These are phyloP conservation scores for Pelagia noctiluca DNA, from an alignment of 30 jellyfish, hydroid and myxozoan species.

Conservation along the genomic window DNA sequence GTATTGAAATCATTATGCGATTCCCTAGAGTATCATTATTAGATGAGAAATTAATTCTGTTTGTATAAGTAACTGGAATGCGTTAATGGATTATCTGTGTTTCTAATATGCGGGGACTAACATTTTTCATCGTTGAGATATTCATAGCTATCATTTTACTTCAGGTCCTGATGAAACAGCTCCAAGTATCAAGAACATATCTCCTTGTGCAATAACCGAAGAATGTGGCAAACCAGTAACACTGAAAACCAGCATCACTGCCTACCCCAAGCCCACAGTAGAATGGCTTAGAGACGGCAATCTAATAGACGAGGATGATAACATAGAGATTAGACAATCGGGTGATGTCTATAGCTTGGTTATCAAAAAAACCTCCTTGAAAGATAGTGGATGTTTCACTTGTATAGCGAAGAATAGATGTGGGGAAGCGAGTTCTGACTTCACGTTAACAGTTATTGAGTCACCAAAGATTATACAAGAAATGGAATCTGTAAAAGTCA, in stretches of 20 bases:
- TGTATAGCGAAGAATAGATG: conserved; percentile 67
- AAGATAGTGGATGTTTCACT: conserved; percentile 75
- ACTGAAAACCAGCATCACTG: conserved; percentile 61
- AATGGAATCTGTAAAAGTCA: conserved; percentile 63
- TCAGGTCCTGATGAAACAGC: conserved; percentile 77
- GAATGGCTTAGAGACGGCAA: conserved; percentile 79
- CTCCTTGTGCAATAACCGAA: conserved; percentile 46
- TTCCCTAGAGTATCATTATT: no score
- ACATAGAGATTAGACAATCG: conserved; percentile 18
- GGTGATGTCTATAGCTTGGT: conserved; percentile 28
- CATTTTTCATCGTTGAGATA: no score
- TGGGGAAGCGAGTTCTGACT: conserved; percentile 74
- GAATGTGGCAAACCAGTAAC: conserved; percentile 44
- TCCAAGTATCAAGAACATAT: conserved; percentile 50
- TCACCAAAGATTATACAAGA: conserved; percentile 72
- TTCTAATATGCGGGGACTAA: no score
- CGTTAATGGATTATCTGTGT: no score
- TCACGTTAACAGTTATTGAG: conserved; percentile 56
- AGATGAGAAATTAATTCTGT: no score
- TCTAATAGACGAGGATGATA: conserved; percentile 17
- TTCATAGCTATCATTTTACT: background rate
- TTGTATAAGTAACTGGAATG: no score
- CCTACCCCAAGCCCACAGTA: conserved; percentile 80
- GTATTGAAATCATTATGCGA: no score
- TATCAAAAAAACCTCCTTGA: conserved; percentile 30